Conservation (phyloP, 2,113 vertebrate genomes). For the Austrofundulus limnaeus region DNA sequence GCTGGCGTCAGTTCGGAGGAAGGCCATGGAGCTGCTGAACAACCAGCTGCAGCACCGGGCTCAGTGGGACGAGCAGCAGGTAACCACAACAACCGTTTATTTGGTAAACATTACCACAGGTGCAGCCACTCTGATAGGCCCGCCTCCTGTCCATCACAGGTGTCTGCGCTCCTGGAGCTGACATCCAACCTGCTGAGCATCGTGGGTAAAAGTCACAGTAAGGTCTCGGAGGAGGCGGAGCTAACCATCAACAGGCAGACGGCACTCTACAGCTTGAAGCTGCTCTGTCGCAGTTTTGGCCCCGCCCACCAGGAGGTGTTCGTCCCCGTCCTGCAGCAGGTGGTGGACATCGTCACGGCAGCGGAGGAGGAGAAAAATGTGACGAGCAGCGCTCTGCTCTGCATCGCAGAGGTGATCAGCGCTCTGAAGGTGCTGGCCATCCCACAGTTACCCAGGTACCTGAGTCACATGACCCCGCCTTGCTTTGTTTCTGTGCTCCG, state of each 20-base stretch:
- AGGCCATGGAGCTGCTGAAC: constrained; percentile 95
- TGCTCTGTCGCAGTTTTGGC: constrained; percentile 91
- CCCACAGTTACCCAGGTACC: constrained; percentile 90
- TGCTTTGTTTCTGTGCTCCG: too few species aligned
- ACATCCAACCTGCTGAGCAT: constrained; percentile 82
- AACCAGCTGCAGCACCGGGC: constrained; percentile 88
- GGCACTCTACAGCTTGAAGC: constrained; percentile 92
- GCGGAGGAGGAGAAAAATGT: constrained; percentile 89
- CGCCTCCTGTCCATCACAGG: constrained; percentile 63
- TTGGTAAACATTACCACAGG: too few species aligned
- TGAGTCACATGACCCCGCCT: too few species aligned
- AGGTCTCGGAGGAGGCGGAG: constrained; percentile 74
- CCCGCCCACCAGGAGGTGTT: constrained; percentile 77
- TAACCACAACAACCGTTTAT: constrained; percentile 37
- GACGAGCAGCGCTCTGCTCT: constrained; percentile 88
- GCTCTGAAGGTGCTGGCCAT: constrained; percentile 85
- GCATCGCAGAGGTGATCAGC: constrained; percentile 86
- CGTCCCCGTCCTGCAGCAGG: constrained; percentile 80
- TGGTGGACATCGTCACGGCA: constrained; percentile 77
- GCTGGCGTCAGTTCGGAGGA: constrained; percentile 88
- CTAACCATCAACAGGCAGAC: constrained; percentile 93
- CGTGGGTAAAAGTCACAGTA: constrained; percentile 64
- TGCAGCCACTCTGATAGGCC: too few species aligned
- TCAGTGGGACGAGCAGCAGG: constrained; percentile 83
- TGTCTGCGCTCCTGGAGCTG: constrained; percentile 82